Evolutionary conservation across 2,113 vertebrate species (phyloP).

Genomic region (Thinocorus orbignyianus): DNA sequence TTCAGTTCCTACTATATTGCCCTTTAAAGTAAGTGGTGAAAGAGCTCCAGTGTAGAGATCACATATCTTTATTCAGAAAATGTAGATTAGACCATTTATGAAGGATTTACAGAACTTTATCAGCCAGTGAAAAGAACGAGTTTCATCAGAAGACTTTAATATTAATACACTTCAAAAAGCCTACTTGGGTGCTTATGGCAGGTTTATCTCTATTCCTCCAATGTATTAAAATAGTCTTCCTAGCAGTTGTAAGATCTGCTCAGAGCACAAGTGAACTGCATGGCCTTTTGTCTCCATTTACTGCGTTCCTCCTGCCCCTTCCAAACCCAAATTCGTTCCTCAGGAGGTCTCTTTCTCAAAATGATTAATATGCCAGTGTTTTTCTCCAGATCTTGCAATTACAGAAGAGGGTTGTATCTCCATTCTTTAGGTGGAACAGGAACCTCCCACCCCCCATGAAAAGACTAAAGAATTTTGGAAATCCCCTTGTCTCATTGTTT

Average conservation of each 20-base stretch:
- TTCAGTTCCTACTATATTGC: not conserved
- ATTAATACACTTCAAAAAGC: not conserved
- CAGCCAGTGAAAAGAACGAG: not conserved
- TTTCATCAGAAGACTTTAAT: not conserved
- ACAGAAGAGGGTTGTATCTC: not conserved
- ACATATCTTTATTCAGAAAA: not conserved
- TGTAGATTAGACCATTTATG: not conserved
- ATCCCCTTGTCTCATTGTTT: not conserved
- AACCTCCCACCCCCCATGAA: not conserved
- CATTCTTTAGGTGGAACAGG: not conserved
- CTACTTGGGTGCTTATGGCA: not conserved
- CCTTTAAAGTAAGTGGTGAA: not conserved
- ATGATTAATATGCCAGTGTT: not conserved
- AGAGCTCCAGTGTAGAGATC: not conserved
- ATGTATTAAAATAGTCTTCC: not conserved
- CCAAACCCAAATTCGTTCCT: not conserved
- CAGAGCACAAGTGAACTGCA: not conserved
- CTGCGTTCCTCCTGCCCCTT: not conserved
- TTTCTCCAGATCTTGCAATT: not conserved
- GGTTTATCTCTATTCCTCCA: not conserved
- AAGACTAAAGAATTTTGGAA: slow-evolving; percentile 37
- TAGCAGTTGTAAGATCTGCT: not conserved
- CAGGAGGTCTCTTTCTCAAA: not conserved
- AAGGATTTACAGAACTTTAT: not conserved
- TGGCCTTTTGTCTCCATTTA: not conserved